These are phyloP conservation scores for Apogon talboti DNA, from an alignment of 2,797 vertebrate genomes.

Conservation along the genomic window DNA sequence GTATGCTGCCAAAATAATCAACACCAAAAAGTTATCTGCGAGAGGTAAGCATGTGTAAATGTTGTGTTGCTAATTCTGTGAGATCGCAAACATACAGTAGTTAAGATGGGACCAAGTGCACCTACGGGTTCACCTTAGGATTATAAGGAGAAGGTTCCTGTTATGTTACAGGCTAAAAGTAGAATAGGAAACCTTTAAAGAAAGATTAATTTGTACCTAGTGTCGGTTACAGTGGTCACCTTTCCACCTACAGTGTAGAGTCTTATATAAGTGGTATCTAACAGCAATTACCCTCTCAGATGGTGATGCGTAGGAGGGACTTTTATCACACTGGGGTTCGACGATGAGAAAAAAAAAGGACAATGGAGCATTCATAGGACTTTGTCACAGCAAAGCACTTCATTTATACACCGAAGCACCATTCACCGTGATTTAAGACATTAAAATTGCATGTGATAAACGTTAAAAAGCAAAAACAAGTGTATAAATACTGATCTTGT, in stretches of 20 bases:
- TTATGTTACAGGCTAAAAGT: background rate
- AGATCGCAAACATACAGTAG: background rate
- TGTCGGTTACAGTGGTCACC: slow-evolving; percentile 34
- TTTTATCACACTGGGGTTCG: slow-evolving; percentile 30
- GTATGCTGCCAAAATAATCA: slow-evolving; percentile 98
- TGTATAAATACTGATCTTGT: no score
- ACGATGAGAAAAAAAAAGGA: slow-evolving; percentile 22
- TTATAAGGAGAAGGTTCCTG: background rate
- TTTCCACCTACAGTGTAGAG: slow-evolving; percentile 40
- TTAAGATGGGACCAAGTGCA: no score
- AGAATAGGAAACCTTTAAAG: background rate
- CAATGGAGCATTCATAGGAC: slow-evolving; percentile 6
- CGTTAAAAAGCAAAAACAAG: no score
- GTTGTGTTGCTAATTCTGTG: background rate
- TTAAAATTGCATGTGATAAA: background rate
- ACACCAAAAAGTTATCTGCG: slow-evolving; percentile 98
- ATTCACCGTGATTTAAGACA: background rate
- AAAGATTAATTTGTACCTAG: slow-evolving; percentile 33
- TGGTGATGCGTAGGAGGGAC: slow-evolving; percentile 37
- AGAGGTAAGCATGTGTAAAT: slow-evolving; percentile 86
- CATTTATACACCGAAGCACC: background rate
- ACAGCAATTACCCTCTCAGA: slow-evolving; percentile 31
- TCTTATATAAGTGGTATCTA: slow-evolving; percentile 38
- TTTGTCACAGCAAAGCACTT: background rate
- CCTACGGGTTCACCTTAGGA: background rate